Evolutionary conservation across 2,888 invertebrate species (phyloP).

Genomic region (Asteroscopus sphinx): DNA sequence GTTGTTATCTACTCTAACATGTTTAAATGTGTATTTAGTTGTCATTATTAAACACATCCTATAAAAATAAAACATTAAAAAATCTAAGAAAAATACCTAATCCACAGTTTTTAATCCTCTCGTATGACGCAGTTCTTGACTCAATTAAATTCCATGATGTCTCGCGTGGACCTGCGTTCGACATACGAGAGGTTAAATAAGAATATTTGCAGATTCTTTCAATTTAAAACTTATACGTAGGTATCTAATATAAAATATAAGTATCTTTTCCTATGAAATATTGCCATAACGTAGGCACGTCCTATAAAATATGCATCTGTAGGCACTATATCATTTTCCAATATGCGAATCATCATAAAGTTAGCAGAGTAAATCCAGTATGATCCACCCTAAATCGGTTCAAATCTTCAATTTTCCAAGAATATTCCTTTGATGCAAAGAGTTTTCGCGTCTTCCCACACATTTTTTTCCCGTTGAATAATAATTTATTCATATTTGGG

Average conservation of each 20-base stretch:
- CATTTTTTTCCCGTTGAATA: constrained; percentile 21
- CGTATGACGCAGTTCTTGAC: no score
- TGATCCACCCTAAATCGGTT: constrained; percentile 60
- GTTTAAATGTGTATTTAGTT: no score
- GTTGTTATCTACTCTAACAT: no score
- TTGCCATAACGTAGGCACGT: constrained; percentile 7
- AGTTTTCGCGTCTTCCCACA: constrained; percentile 21
- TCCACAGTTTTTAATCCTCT: no score
- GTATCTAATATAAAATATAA: not conserved
- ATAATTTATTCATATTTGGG: constrained; percentile 45
- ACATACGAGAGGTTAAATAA: no score
- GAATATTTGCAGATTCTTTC: not conserved
- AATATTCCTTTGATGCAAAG: constrained; percentile 38
- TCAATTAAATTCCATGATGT: no score
- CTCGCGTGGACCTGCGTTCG: no score
- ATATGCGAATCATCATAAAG: constrained; percentile 47
- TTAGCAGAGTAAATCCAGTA: constrained; percentile 60
- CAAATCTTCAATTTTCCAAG: constrained; percentile 65
- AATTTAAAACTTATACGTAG: not conserved
- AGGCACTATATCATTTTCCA: constrained; percentile 49
- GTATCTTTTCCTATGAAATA: constrained; percentile 4
- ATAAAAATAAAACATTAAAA: no score
- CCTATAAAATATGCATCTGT: constrained; percentile 35
- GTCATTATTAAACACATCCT: no score
- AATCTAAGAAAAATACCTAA: no score